Conservation (phyloP, 2,888 invertebrate species). For the Cordylochernes scorpioides region DNA sequence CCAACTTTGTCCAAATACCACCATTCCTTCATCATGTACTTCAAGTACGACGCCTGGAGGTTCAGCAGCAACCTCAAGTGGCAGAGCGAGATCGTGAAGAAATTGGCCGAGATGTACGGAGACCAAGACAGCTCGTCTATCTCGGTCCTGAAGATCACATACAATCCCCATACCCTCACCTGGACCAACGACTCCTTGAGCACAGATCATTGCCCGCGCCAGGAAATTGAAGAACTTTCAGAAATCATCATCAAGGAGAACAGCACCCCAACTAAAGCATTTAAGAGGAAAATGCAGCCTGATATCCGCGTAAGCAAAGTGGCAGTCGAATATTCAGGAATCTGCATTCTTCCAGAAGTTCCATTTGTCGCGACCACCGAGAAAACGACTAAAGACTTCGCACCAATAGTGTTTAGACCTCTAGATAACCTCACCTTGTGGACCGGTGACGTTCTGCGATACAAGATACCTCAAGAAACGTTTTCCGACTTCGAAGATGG, state of each 20-base stretch:
- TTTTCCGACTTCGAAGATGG: conserved; percentile 60
- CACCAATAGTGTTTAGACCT: conserved; percentile 49
- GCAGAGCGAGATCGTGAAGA: conserved; percentile 14
- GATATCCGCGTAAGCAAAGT: conserved; percentile 32
- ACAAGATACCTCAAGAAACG: conserved; percentile 47
- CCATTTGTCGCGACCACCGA: conserved; percentile 10
- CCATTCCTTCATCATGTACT: conserved; percentile 46
- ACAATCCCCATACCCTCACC: conserved; percentile 19
- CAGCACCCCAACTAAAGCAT: conserved; percentile 17
- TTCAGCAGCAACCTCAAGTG: conserved; percentile 11
- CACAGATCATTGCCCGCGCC: conserved; percentile 19
- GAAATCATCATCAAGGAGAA: too few relatives aligned
- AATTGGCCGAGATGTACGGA: conserved; percentile 19
- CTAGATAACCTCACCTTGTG: conserved; percentile 56
- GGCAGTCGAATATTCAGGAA: conserved; percentile 10
- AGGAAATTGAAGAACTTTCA: conserved; percentile 23
- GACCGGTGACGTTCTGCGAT: conserved; percentile 50
- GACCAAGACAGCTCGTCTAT: conserved; percentile 18
- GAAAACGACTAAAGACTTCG: conserved; percentile 13
- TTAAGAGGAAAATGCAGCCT: conserved; percentile 33
- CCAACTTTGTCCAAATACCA: conserved; percentile 51
- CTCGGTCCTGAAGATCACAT: conserved; percentile 17
- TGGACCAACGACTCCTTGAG: conserved; percentile 22
- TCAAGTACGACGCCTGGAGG: conserved; percentile 23
- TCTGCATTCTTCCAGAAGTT: conserved; percentile 10